Base-by-base conservation (phyloP, 2,888 invertebrate genomes). In the Agrypnus murinus region DNA sequence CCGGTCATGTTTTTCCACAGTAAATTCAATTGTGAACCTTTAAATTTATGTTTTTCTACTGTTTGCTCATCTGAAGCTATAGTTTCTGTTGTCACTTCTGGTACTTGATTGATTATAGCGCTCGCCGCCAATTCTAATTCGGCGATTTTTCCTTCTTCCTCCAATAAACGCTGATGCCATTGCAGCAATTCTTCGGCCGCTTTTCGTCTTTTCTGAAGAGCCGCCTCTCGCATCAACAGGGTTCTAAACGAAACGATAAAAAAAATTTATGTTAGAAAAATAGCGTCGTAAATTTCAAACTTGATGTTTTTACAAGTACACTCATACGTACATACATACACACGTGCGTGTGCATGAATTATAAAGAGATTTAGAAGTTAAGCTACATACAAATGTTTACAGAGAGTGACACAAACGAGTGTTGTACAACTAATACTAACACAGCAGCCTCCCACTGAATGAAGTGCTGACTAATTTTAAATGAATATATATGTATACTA, bases 111-210 rank as follows among this genome's bases (percentile, higher is more conserved):
- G 50, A 84, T 79, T 17, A 84, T 79, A 14, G 79, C 77, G 58
- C 78, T 84, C 12, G 84, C 84, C n/a, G 84, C 83, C 72, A 81
- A 81, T 81, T 89, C 88, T 77, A 89, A 80, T 77, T 87, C 85
- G 57, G 83, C 78, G 36, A 89, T 86, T 75, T 87, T 86, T 64
- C 84, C 84, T 81, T 89, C 89, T 82, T 89, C 88, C 73, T 87
- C 86, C 75, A 88, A 83, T 31, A 89, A 82, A 64, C 87, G 86
- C 74, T 86, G 86, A 81, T 88, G 87, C 88, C 88, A 88, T 84
- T 86, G 82, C 75, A 88, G 79, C 62, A 89, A 78, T 71, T 86
- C 86, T 79, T 88, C 87, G 38, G 87, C 87, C 75, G 86, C 85
- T 77, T 86, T 83, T 58, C 87, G 83, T 17, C 88, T 84, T 75